A percentile compares a stretch with the other conserved stretches of the same genome.
phyloP scores from a whole-genome alignment of 2,888 invertebrate species.

The Nephrotoma guestfalica region DNA sequence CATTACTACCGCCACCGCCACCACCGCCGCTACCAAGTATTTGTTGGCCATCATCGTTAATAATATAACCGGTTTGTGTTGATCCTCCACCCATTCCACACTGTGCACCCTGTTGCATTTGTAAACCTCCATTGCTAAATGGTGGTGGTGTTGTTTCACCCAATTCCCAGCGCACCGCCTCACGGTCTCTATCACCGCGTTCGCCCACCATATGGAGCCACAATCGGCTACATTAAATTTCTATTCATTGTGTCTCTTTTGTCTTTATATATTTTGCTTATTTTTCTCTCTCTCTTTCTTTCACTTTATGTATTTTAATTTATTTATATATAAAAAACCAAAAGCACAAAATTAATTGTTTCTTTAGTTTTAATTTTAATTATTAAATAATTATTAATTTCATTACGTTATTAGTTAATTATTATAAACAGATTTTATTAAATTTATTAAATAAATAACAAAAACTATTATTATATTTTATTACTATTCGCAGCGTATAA shows the following conservation, averaged over 20 bases:
- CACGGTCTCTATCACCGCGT: constrained; percentile 34
- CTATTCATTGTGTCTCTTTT: constrained; percentile 13
- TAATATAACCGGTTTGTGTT: constrained; percentile 13
- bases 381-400: background rate
- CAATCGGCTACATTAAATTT: constrained; percentile 2
- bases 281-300: background rate
- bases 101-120: constrained; percentile 25
- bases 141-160: constrained; percentile 37
- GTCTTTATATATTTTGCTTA: constrained; percentile 15
- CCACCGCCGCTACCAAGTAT: constrained; percentile 24
- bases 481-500: background rate
- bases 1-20: constrained; percentile 26
- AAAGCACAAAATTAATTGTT: background rate
- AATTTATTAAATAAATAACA: constrained; percentile 12
- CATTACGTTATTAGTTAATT: background rate
- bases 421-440: background rate
- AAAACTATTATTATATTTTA: background rate
- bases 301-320: background rate
- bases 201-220: constrained; percentile 33
- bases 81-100: constrained; percentile 3
- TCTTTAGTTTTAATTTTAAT: background rate
- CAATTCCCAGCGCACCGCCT: constrained; percentile 37
- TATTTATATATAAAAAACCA: background rate
- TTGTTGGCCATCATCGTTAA: constrained; percentile 15
- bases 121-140: constrained; percentile 34